These are phyloP conservation scores for Melanotaenia duboulayi DNA, from an alignment of 2,113 vertebrate genomes.

Conservation along the genomic window DNA sequence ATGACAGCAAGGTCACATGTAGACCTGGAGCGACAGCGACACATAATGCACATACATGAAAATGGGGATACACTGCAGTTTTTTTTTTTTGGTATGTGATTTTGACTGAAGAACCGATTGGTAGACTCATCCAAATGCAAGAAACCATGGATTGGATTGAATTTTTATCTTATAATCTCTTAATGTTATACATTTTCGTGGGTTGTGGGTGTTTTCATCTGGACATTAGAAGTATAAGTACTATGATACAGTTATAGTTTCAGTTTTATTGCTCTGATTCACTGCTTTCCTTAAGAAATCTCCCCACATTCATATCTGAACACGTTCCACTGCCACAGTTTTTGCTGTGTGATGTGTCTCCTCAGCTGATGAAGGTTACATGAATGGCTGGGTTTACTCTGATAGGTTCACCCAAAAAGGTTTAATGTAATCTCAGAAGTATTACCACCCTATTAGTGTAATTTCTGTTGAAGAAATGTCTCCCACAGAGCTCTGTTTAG, in stretches of 20 bases:
- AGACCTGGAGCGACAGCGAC: no score
- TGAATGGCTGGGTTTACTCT: neutral
- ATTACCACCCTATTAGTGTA: neutral
- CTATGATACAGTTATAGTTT: neutral
- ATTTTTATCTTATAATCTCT: neutral
- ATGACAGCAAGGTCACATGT: no score
- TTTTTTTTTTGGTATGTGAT: no score
- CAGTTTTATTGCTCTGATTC: neutral
- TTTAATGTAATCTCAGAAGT: neutral
- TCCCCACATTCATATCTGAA: neutral
- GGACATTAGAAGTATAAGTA: neutral
- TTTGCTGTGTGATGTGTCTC: neutral
- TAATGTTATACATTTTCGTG: neutral
- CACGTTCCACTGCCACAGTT: neutral
- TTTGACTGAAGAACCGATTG: no score
- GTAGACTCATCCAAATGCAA: no score
- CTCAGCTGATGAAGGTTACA: neutral
- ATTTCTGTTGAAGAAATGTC: neutral
- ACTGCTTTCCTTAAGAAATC: neutral
- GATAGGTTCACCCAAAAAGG: neutral
- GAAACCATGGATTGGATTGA: neutral
- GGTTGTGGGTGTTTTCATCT: neutral
- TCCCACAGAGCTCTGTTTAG: neutral
- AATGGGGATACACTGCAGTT: no score
- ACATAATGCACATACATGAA: no score